A percentile compares a stretch with the other conserved stretches of the same genome.
phyloP scores from a whole-genome alignment of 2,888 invertebrate species.

The Sphecodes monilicornis region DNA sequence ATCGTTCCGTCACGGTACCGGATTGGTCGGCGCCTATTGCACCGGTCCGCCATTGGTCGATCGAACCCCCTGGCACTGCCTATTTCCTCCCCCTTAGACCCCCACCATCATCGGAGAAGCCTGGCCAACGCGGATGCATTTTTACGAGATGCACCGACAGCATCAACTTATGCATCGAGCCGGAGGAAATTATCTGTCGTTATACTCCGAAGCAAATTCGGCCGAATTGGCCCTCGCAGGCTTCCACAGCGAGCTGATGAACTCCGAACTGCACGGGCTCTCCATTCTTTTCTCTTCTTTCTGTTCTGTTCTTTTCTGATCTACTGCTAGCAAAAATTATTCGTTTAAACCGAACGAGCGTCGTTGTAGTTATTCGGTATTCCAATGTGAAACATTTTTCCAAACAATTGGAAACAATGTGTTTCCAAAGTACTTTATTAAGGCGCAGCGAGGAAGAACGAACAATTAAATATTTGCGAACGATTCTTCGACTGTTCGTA shows the following conservation, averaged over 20 bases:
- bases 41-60: conserved; percentile 20
- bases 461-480: conserved; percentile 7
- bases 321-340: background rate
- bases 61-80: background rate
- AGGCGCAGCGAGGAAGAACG: background rate
- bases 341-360: too few species aligned
- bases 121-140: conserved; percentile 8
- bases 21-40: conserved; percentile 25
- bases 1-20: conserved; percentile 11
- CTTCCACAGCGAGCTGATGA: background rate
- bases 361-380: too few species aligned
- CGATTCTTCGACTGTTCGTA: background rate
- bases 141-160: conserved; percentile 33
- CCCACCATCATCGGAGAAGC: background rate
- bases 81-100: background rate
- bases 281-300: background rate
- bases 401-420: too few species aligned
- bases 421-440: too few species aligned
- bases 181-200: conserved; percentile 76
- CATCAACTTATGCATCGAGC: conserved; percentile 55
- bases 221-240: conserved; percentile 34
- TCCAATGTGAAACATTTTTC: too few species aligned
- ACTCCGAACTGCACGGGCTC: background rate
- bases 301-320: background rate
- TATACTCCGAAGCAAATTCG: conserved; percentile 75